Base-by-base conservation (phyloP, 1,140 invertebrate species). In the Formica exsecta region DNA sequence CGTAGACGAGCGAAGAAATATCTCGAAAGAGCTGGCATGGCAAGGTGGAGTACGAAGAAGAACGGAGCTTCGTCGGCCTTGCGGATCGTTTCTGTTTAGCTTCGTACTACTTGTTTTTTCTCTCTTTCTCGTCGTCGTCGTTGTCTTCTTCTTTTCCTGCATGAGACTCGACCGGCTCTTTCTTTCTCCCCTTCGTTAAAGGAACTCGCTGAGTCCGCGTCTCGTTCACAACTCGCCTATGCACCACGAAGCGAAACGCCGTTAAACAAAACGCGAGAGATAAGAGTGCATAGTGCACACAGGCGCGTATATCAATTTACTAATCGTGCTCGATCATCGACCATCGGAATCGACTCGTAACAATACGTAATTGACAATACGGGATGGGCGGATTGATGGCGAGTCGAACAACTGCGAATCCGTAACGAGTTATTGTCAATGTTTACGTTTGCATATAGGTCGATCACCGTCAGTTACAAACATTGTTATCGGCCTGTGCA, bases 161-260 rank as follows among this genome's bases (percentile, higher is more conserved):
- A 54, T 59, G 76, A 62, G 41, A 77, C 41, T 54, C 83, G 29
- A 36, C 83, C 38, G 44, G 75, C 80, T 87, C 80, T 77, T 90
- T 90, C 85, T 89, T 84, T 86, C 68, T 87, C 59, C 80, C 64
- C 76, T 81, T 75, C 54, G 22, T 83, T 48, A 87, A 90, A 90
- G 89, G 87, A 89, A 91, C 89, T 91, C 68, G 90, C 90, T 86
- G 90, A 91, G 87, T 80, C 85, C 87, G 90, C 89, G 87, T 87
- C 90, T 91, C 89, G 89, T 87, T 89, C 84, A 61, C 77, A 66
- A 89, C 89, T 86, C 86, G 88, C 54, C 75, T 64, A 80, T 32
- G 62, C 66, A 76, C 51, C 61, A 38, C 44, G 59, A 87, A 74
- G 66, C 66, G 62, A 87, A 89, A 85, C 74, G 87, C 51, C 88